Evolutionary conservation across 1,140 invertebrate genomes (phyloP).

Genomic region (Eurytemora carolleeae): DNA sequence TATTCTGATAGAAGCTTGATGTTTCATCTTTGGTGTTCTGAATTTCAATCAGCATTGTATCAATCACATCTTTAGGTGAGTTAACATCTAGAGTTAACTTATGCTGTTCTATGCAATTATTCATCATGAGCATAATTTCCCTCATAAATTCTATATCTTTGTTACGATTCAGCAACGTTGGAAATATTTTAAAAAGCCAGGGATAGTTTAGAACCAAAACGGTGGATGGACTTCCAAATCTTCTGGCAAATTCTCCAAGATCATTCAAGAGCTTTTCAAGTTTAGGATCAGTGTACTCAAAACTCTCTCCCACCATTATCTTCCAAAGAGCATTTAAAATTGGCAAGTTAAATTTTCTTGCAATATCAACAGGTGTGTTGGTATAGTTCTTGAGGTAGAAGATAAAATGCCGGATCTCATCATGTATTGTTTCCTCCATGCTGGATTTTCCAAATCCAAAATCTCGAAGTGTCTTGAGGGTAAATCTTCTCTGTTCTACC

Average conservation of each 20-base stretch:
- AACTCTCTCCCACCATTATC: slow-evolving; percentile 56
- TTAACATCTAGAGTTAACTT: slow-evolving; percentile 22
- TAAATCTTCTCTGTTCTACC: slow-evolving; percentile 21
- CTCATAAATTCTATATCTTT: too few relatives aligned
- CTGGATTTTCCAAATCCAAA: slow-evolving; percentile 23
- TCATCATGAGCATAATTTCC: too few relatives aligned
- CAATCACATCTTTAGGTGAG: slow-evolving; percentile 27
- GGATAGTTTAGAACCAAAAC: background rate
- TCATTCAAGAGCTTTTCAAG: slow-evolving; percentile 43
- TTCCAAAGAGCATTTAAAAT: slow-evolving; percentile 66
- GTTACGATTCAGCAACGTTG: background rate
- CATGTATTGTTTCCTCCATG: slow-evolving; percentile 4
- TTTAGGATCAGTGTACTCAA: slow-evolving; percentile 32
- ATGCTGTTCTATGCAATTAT: slow-evolving; percentile 23
- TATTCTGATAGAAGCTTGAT: background rate
- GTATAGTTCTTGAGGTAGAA: too few relatives aligned
- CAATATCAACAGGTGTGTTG: background rate
- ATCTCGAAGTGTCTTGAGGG: slow-evolving; percentile 22
- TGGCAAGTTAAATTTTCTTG: slow-evolving; percentile 19
- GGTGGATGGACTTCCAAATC: background rate
- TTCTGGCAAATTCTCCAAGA: slow-evolving; percentile 44
- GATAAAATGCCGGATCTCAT: slow-evolving; percentile 4
- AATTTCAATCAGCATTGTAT: slow-evolving; percentile 25
- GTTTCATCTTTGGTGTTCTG: slow-evolving; percentile 16
- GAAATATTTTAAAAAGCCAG: background rate